These are phyloP conservation scores for Drosophila atripex DNA, from an alignment of 2,888 invertebrate genomes.

Conservation along the genomic window DNA sequence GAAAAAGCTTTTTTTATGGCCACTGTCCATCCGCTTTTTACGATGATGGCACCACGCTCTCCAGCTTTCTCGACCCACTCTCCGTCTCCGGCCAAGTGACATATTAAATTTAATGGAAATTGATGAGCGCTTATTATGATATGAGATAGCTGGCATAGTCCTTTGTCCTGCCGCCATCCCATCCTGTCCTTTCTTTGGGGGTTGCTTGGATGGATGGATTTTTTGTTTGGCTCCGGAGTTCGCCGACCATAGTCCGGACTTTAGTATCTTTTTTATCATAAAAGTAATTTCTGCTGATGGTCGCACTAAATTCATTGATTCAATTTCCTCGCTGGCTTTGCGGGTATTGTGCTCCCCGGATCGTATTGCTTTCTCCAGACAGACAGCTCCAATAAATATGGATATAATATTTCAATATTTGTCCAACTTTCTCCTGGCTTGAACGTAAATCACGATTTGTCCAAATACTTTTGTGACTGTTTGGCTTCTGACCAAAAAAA, in stretches of 20 bases:
- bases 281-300: conserved; percentile 76
- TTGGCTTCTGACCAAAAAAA: conserved; percentile 1
- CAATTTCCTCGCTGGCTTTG: conserved; percentile 67
- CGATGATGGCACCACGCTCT: conserved; percentile 54
- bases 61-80: not conserved
- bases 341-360: conserved; percentile 4
- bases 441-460: conserved; percentile 63
- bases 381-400: conserved; percentile 61
- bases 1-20: conserved; percentile 81
- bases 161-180: conserved; percentile 24
- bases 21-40: conserved; percentile 73
- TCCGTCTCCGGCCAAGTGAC: conserved; percentile 57
- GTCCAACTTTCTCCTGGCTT: conserved; percentile 41
- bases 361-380: not conserved
- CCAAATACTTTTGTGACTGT: conserved; percentile 28
- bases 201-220: conserved; percentile 22
- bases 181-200: conserved; percentile 26
- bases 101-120: conserved; percentile 83
- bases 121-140: conserved; percentile 83
- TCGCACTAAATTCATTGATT: conserved; percentile 76
- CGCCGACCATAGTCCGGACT: conserved; percentile 14
- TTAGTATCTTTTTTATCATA: conserved; percentile 69
- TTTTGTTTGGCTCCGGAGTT: conserved; percentile 6
- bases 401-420: conserved; percentile 79
- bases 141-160: conserved; percentile 68